phyloP scores from a whole-genome alignment of 2,888 invertebrate genomes.

The Spodoptera picta region DNA sequence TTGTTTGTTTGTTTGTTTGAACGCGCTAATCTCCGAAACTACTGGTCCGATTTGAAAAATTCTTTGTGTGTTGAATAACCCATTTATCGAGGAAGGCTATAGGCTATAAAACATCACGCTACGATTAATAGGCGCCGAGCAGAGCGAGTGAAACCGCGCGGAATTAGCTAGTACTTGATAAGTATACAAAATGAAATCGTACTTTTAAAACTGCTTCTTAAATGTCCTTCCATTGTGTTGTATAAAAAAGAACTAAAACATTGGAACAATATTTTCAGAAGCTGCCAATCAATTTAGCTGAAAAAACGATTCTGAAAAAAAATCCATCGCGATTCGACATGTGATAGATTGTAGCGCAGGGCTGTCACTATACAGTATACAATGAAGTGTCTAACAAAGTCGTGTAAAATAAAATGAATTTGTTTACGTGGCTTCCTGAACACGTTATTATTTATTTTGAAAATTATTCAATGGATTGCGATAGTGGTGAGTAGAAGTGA shows the following conservation, averaged over 20 bases:
- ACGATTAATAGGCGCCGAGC: too few species aligned
- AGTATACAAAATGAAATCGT: neutral
- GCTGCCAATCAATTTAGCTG: slow-evolving; percentile 51
- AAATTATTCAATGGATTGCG: too few species aligned
- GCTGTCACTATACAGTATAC: slow-evolving; percentile 2
- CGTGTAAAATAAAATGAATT: neutral
- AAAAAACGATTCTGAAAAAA: slow-evolving; percentile 46
- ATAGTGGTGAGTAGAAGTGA: too few species aligned
- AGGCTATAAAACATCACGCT: too few species aligned
- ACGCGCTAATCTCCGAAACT: too few species aligned
- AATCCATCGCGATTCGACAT: slow-evolving; percentile 50
- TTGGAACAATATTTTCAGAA: slow-evolving; percentile 34
- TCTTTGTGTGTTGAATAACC: too few species aligned
- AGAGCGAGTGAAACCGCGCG: too few species aligned
- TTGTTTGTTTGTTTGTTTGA: too few species aligned
- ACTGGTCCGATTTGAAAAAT: too few species aligned
- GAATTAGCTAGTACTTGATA: too few species aligned
- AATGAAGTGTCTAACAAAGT: neutral
- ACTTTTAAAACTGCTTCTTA: neutral
- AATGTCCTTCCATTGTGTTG: neutral
- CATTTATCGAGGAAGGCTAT: too few species aligned
- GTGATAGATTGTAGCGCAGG: slow-evolving; percentile 47
- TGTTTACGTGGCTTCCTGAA: neutral
- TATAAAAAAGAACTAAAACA: slow-evolving; percentile 26
- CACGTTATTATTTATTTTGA: too few species aligned